A percentile compares a stretch with the other conserved stretches of the same genome.
Evolutionary conservation across 2,113 vertebrate genomes (phyloP).

Genomic region (Prietella phreatophila): DNA sequence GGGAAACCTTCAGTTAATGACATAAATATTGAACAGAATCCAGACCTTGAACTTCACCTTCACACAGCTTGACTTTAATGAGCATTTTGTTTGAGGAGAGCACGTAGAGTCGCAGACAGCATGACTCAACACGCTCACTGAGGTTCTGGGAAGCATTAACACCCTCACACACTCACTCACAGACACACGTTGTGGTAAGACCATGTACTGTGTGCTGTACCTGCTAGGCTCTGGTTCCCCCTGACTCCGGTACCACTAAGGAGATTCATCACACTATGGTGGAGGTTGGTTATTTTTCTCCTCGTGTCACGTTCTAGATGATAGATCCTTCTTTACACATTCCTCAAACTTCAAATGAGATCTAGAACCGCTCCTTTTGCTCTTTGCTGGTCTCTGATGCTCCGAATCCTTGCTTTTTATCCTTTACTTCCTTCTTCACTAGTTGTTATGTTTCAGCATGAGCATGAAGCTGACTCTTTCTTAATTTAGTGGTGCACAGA

Average conservation of each 20-base stretch:
- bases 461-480: not conserved
- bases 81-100: not conserved
- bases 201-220: slow-evolving; percentile 56
- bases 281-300: slow-evolving; percentile 69
- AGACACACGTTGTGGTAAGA: slow-evolving; percentile 1
- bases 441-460: not conserved
- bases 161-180: slow-evolving; percentile 6
- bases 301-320: not conserved
- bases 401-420: too few species aligned
- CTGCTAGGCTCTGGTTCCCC: slow-evolving; percentile 70
- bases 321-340: not conserved
- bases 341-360: not conserved
- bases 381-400: not conserved
- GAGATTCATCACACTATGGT: slow-evolving; percentile 54
- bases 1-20: too few species aligned
- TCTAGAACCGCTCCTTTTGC: not conserved
- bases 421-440: not conserved
- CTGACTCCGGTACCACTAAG: slow-evolving; percentile 54
- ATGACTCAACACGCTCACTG: slow-evolving; percentile 18
- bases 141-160: slow-evolving; percentile 13
- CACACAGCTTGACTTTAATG: not conserved
- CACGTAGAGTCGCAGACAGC: not conserved
- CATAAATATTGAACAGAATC: not conserved
- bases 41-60: not conserved
- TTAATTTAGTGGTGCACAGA: not conserved